phyloP scores from a whole-genome alignment of 2,888 invertebrate species.

The Galeopsomyia nigrocyanea region DNA sequence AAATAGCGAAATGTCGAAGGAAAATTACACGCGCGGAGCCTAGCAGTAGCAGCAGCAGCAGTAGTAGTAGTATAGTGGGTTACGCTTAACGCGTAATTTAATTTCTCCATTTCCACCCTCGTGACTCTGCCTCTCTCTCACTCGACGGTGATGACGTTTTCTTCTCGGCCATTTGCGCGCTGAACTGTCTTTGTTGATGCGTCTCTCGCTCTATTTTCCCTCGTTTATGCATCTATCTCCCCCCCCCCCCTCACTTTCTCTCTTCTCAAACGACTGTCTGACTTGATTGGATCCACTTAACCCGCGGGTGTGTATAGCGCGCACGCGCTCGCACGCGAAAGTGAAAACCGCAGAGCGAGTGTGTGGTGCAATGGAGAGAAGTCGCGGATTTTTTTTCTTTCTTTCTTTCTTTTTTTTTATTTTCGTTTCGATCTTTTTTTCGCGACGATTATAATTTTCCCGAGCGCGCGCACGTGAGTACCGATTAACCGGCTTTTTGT shows the following conservation, averaged over 20 bases:
- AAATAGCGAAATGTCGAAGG: not conserved
- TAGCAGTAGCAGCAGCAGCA: not conserved
- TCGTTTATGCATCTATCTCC: slow-evolving; percentile 25
- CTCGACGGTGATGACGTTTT: slow-evolving; percentile 10
- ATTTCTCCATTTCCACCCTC: slow-evolving; percentile 40
- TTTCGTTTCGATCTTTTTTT: slow-evolving; percentile 44
- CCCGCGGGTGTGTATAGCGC: slow-evolving; percentile 54
- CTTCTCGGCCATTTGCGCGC: slow-evolving; percentile 38
- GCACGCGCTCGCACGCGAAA: slow-evolving; percentile 55
- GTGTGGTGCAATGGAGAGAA: not conserved
- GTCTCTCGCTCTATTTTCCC: slow-evolving; percentile 41
- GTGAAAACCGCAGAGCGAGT: slow-evolving; percentile 35
- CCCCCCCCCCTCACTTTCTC: not conserved
- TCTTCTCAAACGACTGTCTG: slow-evolving; percentile 44
- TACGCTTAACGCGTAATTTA: slow-evolving; percentile 45
- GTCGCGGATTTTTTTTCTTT: not conserved
- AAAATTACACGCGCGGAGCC: slow-evolving; percentile 9
- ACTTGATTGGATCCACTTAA: slow-evolving; percentile 69
- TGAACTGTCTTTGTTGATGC: slow-evolving; percentile 37
- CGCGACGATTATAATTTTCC: slow-evolving; percentile 46
- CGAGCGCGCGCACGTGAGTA: no score
- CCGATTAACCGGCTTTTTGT: no score
- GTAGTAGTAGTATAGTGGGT: slow-evolving; percentile 2
- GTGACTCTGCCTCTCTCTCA: slow-evolving; percentile 5
- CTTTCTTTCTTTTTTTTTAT: no score